Base-by-base conservation (phyloP, 2,888 invertebrate genomes). In the Eilema griseolum region DNA sequence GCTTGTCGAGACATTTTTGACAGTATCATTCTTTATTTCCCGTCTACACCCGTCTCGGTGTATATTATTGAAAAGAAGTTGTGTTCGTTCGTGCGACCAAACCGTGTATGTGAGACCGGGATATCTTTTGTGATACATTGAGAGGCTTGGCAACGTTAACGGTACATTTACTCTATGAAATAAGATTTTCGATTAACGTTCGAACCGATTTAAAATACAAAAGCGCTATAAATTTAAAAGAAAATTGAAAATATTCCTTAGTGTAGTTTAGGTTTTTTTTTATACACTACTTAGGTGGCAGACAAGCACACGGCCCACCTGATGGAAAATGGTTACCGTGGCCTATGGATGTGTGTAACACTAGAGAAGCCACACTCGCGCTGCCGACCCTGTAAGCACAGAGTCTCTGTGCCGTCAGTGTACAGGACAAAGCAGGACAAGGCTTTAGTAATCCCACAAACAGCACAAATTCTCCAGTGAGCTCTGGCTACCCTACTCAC, bases 161-260 rank as follows among this genome's bases (percentile, higher is more conserved):
- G 93, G 92, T 77, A 89, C 93, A 92, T 93, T 94, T 88, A 86
- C 85, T 81, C 76, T 86, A 87, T 93, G 90, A 93, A 90, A 94
- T 93, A 93, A 91, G 92, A 89, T 90, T 91, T 66, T 93, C 92
- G 91, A 93, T 93, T 93, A 93, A 88, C 85, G 57, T 72, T 67
- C 73, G 41, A 67, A 61, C 74, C 70, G 82, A 82, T 84, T 84
- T 85, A 82, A 81, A 75, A 76, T 71, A 70, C 69, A 67, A 79
- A 76, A 71, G 67, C 72, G 78, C 80, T 79, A 84, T 83, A 80
- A 74, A 73, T 78, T 70, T 10, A 23, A 56, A 28, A 11, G 24
- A 66, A 61, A 67, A 74, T 70, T 66, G 23, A 37, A 24, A 33
- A 33, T 70, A 72, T 66, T 72, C n/a, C 10, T 41, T 37, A 63